Evolutionary conservation across 2,797 vertebrate species (phyloP), one percentile per base, ranked within the genome.

Genomic region (Semotilus atromaculatus): DNA sequence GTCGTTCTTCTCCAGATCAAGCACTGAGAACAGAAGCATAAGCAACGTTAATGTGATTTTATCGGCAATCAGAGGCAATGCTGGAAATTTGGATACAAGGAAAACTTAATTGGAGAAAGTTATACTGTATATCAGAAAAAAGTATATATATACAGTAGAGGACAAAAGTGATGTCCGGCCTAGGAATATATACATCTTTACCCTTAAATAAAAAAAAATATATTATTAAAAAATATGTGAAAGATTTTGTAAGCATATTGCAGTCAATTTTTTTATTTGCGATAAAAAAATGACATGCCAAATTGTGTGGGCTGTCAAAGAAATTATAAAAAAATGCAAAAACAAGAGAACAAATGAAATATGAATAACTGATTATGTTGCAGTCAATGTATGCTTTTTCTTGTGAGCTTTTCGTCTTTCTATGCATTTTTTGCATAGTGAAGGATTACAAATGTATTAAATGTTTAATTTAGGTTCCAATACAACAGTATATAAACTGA

Each of bases 1-100:
- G 16, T 95, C 91, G 4, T 96, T 95, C 87, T 89, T 91, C 91
- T 96, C 95, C 93, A 94, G 82, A 88, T 96, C 96, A 90, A 92
- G 93, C 95, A 95, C 96, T 96, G 89, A 88, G 90, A 88, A 93
- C 91, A 95, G 94, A 92, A 94, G 94, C n/a, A 84, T 83, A 64
- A 85, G 60, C 8, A 60, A 45, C 0, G 82, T 91, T 90, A 91
- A 23, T 64, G 14, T 18, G 16, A 73, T 40, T 82, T 51, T 77
- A 34, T 19, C 9, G 11, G 60, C 38, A 23, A 40, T 71, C 67
- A 79, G 7, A 43, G 10, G 23, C 31, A 62, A 34, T 34, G 7
- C 4, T 43, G 76, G 31, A 26, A 10, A 64, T 60, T 45, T 72
- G 8, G 29, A 51, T 31, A 72, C 13, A 64, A 26, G 7, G 11